These are phyloP conservation scores for Halocynthia roretzi DNA, from an alignment of 23 tunicate species.

Conservation along the genomic window DNA sequence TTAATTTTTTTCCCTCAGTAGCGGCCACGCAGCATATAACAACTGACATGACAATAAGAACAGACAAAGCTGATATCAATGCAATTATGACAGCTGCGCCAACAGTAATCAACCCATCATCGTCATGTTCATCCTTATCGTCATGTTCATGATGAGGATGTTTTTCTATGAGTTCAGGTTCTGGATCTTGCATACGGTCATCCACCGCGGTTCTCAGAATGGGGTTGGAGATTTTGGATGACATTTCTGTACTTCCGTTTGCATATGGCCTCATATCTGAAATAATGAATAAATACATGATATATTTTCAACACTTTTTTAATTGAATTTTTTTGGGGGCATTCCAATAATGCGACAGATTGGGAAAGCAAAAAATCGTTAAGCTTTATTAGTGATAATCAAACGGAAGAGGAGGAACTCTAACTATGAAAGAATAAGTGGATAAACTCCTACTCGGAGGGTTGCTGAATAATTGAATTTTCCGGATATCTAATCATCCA, in stretches of 20 bases:
- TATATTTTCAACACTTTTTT: background rate
- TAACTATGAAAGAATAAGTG: too few species aligned
- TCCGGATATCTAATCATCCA: too few species aligned
- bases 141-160: background rate
- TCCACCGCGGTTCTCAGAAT: background rate
- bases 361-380: too few species aligned
- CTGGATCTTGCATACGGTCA: background rate
- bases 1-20: constrained; percentile 4
- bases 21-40: constrained; percentile 31
- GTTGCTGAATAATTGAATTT: too few species aligned
- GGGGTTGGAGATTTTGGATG: background rate
- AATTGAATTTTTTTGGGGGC: background rate
- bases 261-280: constrained; percentile 4
- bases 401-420: too few species aligned
- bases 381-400: too few species aligned
- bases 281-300: background rate
- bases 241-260: constrained; percentile 1
- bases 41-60: constrained; percentile 42
- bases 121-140: background rate
- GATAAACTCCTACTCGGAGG: too few species aligned
- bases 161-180: background rate
- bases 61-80: constrained; percentile 24
- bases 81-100: constrained; percentile 24
- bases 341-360: too few species aligned
- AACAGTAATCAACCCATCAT: constrained; percentile 15